Base-by-base conservation (phyloP, 1,140 invertebrate genomes). In the Vanessa atalanta region DNA sequence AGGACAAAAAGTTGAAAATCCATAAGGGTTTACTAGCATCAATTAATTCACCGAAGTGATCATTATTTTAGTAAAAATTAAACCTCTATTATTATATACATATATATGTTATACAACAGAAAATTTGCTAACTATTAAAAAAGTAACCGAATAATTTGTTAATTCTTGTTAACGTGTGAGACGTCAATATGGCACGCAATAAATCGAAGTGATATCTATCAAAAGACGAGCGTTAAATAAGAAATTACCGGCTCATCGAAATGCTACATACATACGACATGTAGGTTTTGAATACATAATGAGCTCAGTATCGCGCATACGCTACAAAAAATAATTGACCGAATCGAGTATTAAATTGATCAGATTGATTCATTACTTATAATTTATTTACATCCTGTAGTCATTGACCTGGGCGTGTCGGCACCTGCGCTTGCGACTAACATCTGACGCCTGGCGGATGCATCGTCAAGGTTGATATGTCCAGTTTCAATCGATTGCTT, bases 381-480 rank as follows among this genome's bases (percentile, higher is more conserved):
- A 61, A 37, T 61, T 61, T 63, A 55, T 73, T 68, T 60, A 60
- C 65, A 68, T 67, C 65, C 72, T 53, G 43, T 51, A 67, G 70
- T 64, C 65, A 68, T 65, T 66, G 64, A 76, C 70, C 75, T 73
- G 64, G 55, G 16, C 61, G 37, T 16, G 57, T 63, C n/a, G 57
- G 72, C 66, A 74, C 66, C 50, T 74, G 72, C 72, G 23, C 66
- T 26, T 67, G 15, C 31, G 47, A 76, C 48, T 66, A 76, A 50
- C 70, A 72, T 68, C 70, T 76, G 65, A 72, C 70, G 61, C 50
- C 65, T 47, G 47, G 48, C 70, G 70, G 65, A 72, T 72, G 65
- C 69, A 53, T 57, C 65, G 57, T 67, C 65, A 76, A 76, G 70
- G 70, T 26, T 68, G 48, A 51, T 26, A 26, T 63, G 67, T 55